A percentile compares a stretch with the other conserved stretches of the same genome.
Evolutionary conservation across 2,888 invertebrate genomes (phyloP).

Genomic region (Aplocera efformata): DNA sequence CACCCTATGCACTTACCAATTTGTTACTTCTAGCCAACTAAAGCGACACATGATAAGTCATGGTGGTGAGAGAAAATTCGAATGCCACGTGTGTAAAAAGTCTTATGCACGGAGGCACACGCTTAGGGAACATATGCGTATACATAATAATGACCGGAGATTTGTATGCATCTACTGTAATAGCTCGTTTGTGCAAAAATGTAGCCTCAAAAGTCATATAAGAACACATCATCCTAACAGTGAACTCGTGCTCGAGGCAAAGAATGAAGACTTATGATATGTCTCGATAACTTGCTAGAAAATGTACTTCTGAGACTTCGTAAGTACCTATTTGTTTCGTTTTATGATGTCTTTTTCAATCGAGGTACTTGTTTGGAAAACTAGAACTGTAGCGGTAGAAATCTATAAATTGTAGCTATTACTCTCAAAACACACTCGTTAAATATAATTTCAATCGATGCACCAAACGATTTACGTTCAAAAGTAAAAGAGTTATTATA

Average conservation of each 20-base stretch:
- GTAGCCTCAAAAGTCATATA: conserved; percentile 64
- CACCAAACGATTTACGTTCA: no score
- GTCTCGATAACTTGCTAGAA: neutral
- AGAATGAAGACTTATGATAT: neutral
- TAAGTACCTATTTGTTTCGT: no score
- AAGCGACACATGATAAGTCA: conserved; percentile 61
- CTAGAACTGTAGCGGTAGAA: no score
- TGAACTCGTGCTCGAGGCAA: conserved; percentile 3
- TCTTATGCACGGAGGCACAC: conserved; percentile 53
- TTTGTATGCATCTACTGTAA: conserved; percentile 68
- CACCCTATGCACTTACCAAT: conserved; percentile 49
- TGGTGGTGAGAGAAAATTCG: conserved; percentile 46
- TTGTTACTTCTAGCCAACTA: conserved; percentile 52
- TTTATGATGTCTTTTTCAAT: no score
- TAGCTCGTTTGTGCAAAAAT: conserved; percentile 65
- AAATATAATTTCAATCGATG: no score
- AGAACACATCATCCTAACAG: conserved; percentile 57
- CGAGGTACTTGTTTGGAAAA: no score
- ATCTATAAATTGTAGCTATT: no score
- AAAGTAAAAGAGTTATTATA: no score
- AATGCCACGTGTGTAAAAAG: conserved; percentile 24
- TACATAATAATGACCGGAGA: conserved; percentile 64
- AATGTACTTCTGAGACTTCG: no score
- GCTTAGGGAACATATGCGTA: conserved; percentile 60
- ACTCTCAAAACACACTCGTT: no score